Evolutionary conservation across 64 coral and sea anemone genomes (phyloP).

Genomic region (Actinia equina): DNA sequence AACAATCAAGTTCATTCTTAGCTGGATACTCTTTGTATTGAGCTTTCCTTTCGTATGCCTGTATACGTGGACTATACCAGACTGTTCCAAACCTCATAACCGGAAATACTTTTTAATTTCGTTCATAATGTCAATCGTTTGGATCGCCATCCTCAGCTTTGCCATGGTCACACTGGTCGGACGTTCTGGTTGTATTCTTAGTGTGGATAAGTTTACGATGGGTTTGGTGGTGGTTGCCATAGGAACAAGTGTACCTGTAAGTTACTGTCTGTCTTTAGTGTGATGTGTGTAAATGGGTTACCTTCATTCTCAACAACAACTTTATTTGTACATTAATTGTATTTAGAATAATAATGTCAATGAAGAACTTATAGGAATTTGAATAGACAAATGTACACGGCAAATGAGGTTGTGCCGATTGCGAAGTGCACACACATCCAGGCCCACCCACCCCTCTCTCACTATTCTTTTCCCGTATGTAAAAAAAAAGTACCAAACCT

Average conservation of each 20-base stretch:
- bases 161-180: conserved; percentile 95
- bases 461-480: too few species aligned
- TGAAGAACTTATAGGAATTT: too few species aligned
- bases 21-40: conserved; percentile 81
- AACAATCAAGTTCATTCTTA: conserved; percentile 41
- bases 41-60: conserved; percentile 93
- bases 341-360: too few species aligned
- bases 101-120: conserved; percentile 92
- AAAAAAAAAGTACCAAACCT: too few species aligned
- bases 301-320: too few species aligned
- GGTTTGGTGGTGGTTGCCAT: conserved; percentile 90
- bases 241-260: conserved; percentile 97
- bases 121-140: conserved; percentile 90
- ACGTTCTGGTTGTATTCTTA: conserved; percentile 89
- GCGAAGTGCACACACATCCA: too few species aligned
- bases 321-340: too few species aligned
- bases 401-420: too few species aligned
- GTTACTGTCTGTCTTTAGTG: not conserved
- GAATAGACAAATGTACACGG: too few species aligned
- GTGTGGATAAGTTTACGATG: conserved; percentile 99
- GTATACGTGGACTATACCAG: conserved; percentile 97
- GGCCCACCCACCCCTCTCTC: too few species aligned
- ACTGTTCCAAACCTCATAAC: conserved; percentile 88
- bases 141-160: conserved; percentile 98
- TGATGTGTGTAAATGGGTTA: not conserved